Base-by-base conservation (phyloP, 1,140 invertebrate genomes). In the Gonatopus flavifemur region DNA sequence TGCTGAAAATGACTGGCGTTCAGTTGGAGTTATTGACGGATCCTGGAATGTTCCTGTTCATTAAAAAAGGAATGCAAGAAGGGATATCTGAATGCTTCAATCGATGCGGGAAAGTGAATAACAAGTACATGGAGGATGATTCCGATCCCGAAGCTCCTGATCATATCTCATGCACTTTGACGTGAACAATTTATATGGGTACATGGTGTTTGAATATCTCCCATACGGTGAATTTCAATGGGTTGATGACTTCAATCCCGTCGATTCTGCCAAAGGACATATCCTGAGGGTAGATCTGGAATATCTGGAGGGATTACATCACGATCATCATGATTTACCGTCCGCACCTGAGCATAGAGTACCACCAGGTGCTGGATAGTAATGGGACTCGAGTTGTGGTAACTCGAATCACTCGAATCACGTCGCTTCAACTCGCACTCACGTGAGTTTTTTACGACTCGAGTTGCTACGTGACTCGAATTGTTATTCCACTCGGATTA, bases 251-350 rank as follows among this genome's bases (percentile, higher is more conserved):
- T 9, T 39, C 66, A 13, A 37, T 13, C 31, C 61, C 15, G 56
- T 76, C 53, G 64, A 77, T 66, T 57, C 64, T 37, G 16, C 58
- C 15, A 57, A 47, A 32, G 81, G 82, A 2, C 84, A 77, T 52
- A 78, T 84, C 38, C 59, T 85, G 24, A 81, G 85, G 31, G 47
- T 55, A 5, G 52, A 50, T 28, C 12, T 50, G 4, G 47, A 55
- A 21, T 50, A 55, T 38, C 69, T 69, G 33, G 55, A 58, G 24
- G 3, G 68, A 10, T 33, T 83, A 15, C 83, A 84, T 66, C 68
- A 83, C 52, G 6, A 13, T 2, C 80, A 84, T 64, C 75, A 69
- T 49, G 74, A 81, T 54, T 77, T 81, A 25, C 81, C 80, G 19
- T 74, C 81, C 51, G 74, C 73, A 49, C 59, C 75, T 8, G 71